Evolutionary conservation across 2,113 vertebrate genomes (phyloP).

Genomic region (Sorex fumeus): DNA sequence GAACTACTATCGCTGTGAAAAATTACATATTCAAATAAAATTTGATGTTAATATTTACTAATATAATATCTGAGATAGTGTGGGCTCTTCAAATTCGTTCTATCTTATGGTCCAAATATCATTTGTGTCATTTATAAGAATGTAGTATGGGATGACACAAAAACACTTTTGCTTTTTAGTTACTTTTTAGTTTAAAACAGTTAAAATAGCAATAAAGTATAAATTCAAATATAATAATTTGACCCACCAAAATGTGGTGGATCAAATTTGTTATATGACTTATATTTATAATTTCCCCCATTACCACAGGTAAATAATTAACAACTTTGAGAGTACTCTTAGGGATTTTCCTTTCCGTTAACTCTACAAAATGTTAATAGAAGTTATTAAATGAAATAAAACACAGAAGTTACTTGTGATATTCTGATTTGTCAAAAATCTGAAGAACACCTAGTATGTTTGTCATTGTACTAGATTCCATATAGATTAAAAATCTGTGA

Average conservation of each 20-base stretch:
- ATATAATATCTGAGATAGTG: background rate
- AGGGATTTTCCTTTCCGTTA: background rate
- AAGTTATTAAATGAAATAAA: background rate
- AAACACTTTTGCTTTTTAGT: background rate
- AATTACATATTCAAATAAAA: background rate
- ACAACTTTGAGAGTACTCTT: background rate
- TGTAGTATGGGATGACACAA: background rate
- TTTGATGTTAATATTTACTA: constrained; percentile 7
- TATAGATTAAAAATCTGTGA: background rate
- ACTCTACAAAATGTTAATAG: background rate
- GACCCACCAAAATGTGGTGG: background rate
- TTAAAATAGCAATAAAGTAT: background rate
- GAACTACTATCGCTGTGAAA: background rate
- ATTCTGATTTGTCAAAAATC: background rate
- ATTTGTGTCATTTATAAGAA: background rate
- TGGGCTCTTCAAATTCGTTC: background rate
- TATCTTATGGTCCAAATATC: background rate
- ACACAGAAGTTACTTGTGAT: background rate
- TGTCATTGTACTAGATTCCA: background rate
- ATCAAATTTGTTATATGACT: background rate
- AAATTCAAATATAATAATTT: background rate
- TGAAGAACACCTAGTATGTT: background rate
- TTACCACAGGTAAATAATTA: background rate
- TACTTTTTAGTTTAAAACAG: background rate
- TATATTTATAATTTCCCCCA: background rate